Percentiles rank a stretch among this genome's conserved stretches.
These are phyloP conservation scores for Parapsyche elsis DNA, from an alignment of 1,140 invertebrate genomes.

Conservation along the genomic window DNA sequence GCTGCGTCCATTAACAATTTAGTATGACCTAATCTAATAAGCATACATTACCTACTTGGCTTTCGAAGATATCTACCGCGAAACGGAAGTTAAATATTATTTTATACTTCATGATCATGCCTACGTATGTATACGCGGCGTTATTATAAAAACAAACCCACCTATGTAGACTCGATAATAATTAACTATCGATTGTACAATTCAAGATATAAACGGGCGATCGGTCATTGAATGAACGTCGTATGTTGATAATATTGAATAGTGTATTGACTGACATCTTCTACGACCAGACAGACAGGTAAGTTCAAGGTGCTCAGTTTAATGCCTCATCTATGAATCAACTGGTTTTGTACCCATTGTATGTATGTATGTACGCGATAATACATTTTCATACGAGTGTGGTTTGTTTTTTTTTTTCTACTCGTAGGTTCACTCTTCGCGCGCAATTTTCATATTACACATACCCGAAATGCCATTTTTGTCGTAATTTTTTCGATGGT, in stretches of 20 bases:
- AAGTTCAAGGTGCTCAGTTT: conserved; percentile 38
- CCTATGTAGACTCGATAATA: not conserved
- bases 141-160: too few species aligned
- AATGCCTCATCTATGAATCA: conserved; percentile 38
- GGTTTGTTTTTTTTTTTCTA: conserved; percentile 34
- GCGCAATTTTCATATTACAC: conserved; percentile 2
- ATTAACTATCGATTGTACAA: not conserved
- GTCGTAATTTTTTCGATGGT: conserved; percentile 14
- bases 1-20: conserved; percentile 3
- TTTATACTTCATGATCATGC: not conserved
- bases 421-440: not conserved
- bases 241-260: conserved; percentile 26
- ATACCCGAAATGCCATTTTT: conserved; percentile 23
- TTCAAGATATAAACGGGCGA: not conserved
- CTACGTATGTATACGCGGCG: not conserved
- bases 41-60: conserved; percentile 1
- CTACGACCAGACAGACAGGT: conserved; percentile 6
- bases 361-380: not conserved
- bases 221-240: conserved; percentile 18
- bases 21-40: conserved; percentile 24
- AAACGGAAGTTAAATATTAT: not conserved
- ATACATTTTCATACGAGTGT: conserved; percentile 20
- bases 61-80: not conserved
- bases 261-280: conserved; percentile 30
- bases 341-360: conserved; percentile 17